Percentiles rank a stretch among this genome's conserved stretches.
These are phyloP conservation scores for Dichetophora obliterata DNA, from an alignment of 2,888 invertebrate species.

Conservation along the genomic window DNA sequence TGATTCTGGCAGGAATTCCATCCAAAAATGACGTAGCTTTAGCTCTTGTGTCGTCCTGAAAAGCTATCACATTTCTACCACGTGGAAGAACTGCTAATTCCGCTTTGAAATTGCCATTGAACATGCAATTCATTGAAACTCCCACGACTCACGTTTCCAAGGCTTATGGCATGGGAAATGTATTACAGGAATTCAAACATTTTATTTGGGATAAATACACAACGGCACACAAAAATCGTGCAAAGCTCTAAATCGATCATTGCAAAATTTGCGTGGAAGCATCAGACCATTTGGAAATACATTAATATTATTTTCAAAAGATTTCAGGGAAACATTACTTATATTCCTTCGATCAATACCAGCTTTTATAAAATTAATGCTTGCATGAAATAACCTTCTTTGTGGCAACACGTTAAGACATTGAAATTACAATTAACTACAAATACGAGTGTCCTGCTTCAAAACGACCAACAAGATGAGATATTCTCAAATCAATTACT, in stretches of 20 bases:
- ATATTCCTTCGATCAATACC: constrained; percentile 23
- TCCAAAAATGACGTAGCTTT: background rate
- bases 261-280: background rate
- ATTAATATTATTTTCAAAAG: constrained; percentile 7
- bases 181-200: background rate
- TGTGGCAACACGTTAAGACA: background rate
- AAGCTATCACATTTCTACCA: background rate
- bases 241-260: background rate
- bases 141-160: constrained; percentile 8
- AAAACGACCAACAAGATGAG: too few species aligned
- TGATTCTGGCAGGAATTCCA: background rate
- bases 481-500: too few species aligned
- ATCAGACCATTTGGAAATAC: background rate
- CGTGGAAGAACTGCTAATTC: too few species aligned
- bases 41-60: background rate
- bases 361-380: constrained; percentile 29
- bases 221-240: constrained; percentile 1
- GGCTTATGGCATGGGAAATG: background rate
- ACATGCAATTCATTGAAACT: constrained; percentile 6
- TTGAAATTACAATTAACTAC: too few species aligned
- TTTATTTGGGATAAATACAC: background rate
- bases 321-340: constrained; percentile 39
- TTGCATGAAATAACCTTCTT: constrained; percentile 21
- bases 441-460: too few species aligned
- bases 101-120: too few species aligned